A percentile compares a stretch with the other conserved stretches of the same genome.
Evolutionary conservation across 2,797 vertebrate genomes (phyloP).

Genomic region (Poecilia picta): DNA sequence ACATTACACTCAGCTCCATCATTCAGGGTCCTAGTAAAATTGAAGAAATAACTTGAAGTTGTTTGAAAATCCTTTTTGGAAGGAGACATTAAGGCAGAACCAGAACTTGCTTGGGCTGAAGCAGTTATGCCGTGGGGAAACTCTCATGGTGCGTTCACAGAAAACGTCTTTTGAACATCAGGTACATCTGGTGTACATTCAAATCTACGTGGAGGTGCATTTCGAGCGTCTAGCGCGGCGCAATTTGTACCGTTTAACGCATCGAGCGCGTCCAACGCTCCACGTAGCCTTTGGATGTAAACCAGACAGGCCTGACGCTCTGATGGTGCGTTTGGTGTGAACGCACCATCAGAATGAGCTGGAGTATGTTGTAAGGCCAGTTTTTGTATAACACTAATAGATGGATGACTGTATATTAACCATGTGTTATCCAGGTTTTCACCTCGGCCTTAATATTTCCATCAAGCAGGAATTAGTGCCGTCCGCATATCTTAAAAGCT

Average conservation of each 20-base stretch:
- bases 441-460: not conserved
- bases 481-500: not conserved
- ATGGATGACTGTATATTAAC: not conserved
- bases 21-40: not conserved
- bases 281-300: too few relatives aligned
- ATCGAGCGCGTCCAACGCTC: too few relatives aligned
- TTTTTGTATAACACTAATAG: not conserved
- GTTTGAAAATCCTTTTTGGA: not conserved
- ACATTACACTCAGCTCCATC: not conserved
- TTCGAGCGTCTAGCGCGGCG: too few relatives aligned
- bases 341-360: not conserved
- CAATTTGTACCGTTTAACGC: too few relatives aligned
- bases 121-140: not conserved
- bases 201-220: too few relatives aligned
- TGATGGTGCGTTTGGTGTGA: too few relatives aligned
- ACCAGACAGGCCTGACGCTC: too few relatives aligned
- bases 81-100: not conserved
- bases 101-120: not conserved
- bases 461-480: not conserved
- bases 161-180: too few relatives aligned
- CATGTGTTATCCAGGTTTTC: not conserved
- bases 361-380: not conserved
- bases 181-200: too few relatives aligned
- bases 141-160: too few relatives aligned
- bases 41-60: not conserved